These are phyloP conservation scores for Leptinotarsa peninsularis DNA, from an alignment of 2,888 invertebrate species.

Conservation along the genomic window DNA sequence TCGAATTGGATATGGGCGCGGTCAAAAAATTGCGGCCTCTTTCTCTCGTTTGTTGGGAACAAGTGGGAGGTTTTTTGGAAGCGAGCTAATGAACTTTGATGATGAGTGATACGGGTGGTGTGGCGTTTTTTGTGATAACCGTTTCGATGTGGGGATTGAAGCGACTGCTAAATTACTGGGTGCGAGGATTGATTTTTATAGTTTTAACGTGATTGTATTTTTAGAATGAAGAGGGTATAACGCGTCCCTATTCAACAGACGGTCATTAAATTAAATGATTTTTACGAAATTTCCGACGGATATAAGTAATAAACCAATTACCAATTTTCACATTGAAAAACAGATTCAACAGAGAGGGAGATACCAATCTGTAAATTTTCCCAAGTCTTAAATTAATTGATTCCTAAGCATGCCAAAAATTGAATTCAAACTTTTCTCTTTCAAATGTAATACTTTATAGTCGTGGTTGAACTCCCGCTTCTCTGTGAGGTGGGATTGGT, in stretches of 20 bases:
- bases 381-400: too few relatives aligned
- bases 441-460: too few relatives aligned
- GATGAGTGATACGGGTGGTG: slow-evolving; percentile 25
- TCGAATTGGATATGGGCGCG: slow-evolving; percentile 16
- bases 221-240: background rate
- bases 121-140: slow-evolving; percentile 18
- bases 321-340: too few relatives aligned
- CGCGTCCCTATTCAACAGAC: background rate
- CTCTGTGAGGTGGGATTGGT: too few relatives aligned
- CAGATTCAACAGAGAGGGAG: too few relatives aligned
- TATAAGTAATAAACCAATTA: too few relatives aligned
- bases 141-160: slow-evolving; percentile 14
- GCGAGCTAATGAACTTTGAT: slow-evolving; percentile 28
- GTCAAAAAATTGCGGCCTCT: slow-evolving; percentile 22
- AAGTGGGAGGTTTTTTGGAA: slow-evolving; percentile 19
- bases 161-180: slow-evolving; percentile 17
- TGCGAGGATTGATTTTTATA: slow-evolving; percentile 22
- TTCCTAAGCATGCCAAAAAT: too few relatives aligned
- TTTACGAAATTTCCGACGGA: background rate
- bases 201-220: slow-evolving; percentile 17
- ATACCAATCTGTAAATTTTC: too few relatives aligned
- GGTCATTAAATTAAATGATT: background rate
- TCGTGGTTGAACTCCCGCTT: too few relatives aligned
- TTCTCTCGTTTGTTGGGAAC: slow-evolving; percentile 27
- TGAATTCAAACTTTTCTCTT: too few relatives aligned